A percentile compares a stretch with the other conserved stretches of the same genome.
Conservation (phyloP, 2,888 invertebrate genomes). For the Hybos culiciformis region DNA sequence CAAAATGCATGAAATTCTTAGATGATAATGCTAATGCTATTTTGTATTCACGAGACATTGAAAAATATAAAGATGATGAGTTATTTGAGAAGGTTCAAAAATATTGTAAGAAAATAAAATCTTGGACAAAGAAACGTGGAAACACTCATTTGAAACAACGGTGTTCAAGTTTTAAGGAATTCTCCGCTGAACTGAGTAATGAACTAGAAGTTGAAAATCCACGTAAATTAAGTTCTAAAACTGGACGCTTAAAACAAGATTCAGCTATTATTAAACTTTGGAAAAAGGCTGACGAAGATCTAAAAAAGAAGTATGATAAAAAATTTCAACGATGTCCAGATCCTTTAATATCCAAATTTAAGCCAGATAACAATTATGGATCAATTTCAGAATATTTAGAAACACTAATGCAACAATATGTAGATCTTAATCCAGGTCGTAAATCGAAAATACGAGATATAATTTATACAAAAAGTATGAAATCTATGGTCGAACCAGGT, state of each 20-base stretch:
- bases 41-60: conserved; percentile 42
- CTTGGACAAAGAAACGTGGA: conserved; percentile 48
- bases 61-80: conserved; percentile 43
- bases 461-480: conserved; percentile 61
- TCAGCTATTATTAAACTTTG: conserved; percentile 52
- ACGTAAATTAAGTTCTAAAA: conserved; percentile 36
- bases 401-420: conserved; percentile 47
- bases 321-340: conserved; percentile 50
- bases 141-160: conserved; percentile 36
- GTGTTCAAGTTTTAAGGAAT: conserved; percentile 43
- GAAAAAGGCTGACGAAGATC: conserved; percentile 46
- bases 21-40: conserved; percentile 63
- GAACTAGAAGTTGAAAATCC: conserved; percentile 37
- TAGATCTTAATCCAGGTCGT: conserved; percentile 35
- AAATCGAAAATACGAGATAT: conserved; percentile 47
- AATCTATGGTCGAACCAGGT: conserved; percentile 72
- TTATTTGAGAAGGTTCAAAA: conserved; percentile 40
- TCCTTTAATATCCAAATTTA: conserved; percentile 53
- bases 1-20: conserved; percentile 64
- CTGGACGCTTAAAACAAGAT: conserved; percentile 46
- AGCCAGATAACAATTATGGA: conserved; percentile 67
- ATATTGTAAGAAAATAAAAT: conserved; percentile 43
- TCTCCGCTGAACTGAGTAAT: conserved; percentile 40
- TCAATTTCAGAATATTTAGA: conserved; percentile 73
- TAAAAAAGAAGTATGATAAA: conserved; percentile 36